Evolutionary conservation across 2,113 vertebrate species (phyloP).

Genomic region (Perca fluviatilis): DNA sequence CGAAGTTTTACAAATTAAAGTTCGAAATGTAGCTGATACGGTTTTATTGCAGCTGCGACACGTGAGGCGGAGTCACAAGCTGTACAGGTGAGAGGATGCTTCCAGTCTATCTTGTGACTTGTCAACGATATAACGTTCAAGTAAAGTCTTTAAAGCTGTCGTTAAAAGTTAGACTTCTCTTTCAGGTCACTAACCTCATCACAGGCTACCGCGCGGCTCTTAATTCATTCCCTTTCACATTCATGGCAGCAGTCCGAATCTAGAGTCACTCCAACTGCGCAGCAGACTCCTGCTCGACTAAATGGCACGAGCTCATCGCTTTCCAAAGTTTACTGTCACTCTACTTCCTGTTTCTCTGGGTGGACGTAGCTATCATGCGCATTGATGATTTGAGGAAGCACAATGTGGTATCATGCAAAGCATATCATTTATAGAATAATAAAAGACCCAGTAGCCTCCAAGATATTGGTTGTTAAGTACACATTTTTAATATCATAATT

Average conservation of each 20-base stretch:
- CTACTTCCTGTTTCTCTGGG: conserved; percentile 50
- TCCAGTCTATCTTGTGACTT: not conserved
- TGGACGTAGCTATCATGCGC: conserved; percentile 25
- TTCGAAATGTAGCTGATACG: fast-evolving
- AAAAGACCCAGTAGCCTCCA: not conserved
- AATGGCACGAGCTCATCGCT: not conserved
- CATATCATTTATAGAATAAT: not conserved
- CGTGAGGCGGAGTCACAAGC: conserved; percentile 29
- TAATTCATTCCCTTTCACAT: not conserved
- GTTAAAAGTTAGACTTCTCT: too few relatives aligned
- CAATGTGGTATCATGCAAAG: not conserved
- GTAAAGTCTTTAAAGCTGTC: not conserved
- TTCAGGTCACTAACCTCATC: conserved; percentile 38
- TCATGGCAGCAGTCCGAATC: not conserved
- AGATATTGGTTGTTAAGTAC: not conserved
- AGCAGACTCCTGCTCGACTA: not conserved
- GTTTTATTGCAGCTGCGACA: conserved; percentile 14
- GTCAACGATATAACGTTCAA: not conserved
- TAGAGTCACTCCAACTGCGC: too few relatives aligned
- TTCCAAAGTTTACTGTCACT: conserved; percentile 1
- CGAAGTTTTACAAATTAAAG: not conserved
- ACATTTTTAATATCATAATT: not conserved
- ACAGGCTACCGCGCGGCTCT: not conserved
- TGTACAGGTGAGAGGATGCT: conserved; percentile 34
- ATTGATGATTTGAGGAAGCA: not conserved